A percentile compares a stretch with the other conserved stretches of the same genome.
Conservation (phyloP, 2,797 vertebrate genomes). For the Bradypodion ventrale region DNA sequence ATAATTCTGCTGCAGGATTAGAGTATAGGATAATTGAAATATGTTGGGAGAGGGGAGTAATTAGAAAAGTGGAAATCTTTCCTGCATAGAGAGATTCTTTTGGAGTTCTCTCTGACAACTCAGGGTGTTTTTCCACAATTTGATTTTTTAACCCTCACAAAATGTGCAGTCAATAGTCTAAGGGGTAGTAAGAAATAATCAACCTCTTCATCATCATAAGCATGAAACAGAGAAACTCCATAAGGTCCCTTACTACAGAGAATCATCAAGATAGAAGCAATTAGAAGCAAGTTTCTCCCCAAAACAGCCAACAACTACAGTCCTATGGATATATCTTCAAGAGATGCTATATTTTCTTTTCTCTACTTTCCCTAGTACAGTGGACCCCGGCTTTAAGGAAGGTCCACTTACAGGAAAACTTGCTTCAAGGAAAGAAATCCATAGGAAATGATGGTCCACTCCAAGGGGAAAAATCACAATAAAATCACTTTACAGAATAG, state of each 20-base stretch:
- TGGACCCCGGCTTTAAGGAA: no score
- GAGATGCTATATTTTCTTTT: conserved; percentile 22
- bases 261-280: conserved; percentile 60
- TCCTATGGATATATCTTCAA: conserved; percentile 44
- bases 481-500: no score
- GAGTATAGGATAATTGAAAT: background rate
- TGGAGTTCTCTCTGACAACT: background rate
- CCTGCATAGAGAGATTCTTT: background rate
- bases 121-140: background rate
- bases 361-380: background rate
- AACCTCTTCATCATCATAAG: conserved; percentile 62
- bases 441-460: no score
- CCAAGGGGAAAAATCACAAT: no score
- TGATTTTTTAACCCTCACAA: background rate
- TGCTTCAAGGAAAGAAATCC: no score
- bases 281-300: conserved; percentile 57
- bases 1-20: background rate
- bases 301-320: conserved; percentile 59
- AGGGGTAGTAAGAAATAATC: conserved; percentile 57
- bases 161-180: background rate
- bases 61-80: background rate
- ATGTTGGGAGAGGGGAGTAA: no score
- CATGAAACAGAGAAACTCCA: conserved; percentile 51
- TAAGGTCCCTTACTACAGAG: conserved; percentile 44
- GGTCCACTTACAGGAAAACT: no score